These are phyloP conservation scores for Salvator merianae DNA, from an alignment of 2,113 vertebrate species.

Conservation along the genomic window DNA sequence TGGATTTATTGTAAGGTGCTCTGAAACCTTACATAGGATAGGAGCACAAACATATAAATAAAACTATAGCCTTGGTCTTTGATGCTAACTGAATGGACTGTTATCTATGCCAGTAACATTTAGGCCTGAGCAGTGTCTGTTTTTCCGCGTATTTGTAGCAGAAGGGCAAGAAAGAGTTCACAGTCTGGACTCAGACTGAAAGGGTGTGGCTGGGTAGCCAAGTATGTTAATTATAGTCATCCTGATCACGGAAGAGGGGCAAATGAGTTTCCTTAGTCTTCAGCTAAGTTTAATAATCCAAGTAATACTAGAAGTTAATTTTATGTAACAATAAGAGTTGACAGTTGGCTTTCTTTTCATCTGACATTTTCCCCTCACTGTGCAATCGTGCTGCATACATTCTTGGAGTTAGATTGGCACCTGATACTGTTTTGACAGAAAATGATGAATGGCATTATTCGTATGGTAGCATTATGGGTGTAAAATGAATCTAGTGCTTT, in stretches of 20 bases:
- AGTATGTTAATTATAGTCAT: slow-evolving; percentile 40
- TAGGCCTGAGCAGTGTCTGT: background rate
- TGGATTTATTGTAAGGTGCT: no score
- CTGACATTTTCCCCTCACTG: slow-evolving; percentile 39
- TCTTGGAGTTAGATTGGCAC: slow-evolving; percentile 55
- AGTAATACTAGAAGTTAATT: slow-evolving; percentile 43
- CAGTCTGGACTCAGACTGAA: background rate
- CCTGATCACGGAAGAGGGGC: slow-evolving; percentile 34
- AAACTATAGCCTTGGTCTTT: background rate
- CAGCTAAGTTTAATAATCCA: slow-evolving; percentile 46
- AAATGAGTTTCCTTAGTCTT: slow-evolving; percentile 50
- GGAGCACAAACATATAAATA: no score
- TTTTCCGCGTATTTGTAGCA: background rate
- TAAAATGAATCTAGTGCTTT: slow-evolving; percentile 54
- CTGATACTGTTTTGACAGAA: slow-evolving; percentile 59
- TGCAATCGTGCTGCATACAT: slow-evolving; percentile 8
- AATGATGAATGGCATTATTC: slow-evolving; percentile 65
- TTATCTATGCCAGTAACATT: background rate
- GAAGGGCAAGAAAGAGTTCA: background rate
- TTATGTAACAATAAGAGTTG: slow-evolving; percentile 45
- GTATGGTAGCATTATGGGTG: slow-evolving; percentile 36
- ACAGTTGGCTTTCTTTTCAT: slow-evolving; percentile 39
- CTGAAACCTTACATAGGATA: no score
- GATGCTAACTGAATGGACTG: background rate
- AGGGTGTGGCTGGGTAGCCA: background rate